A percentile compares a stretch with the other conserved stretches of the same genome.
Conservation (phyloP, 1,140 invertebrate genomes). For the Leptinotarsa undecemlineata region DNA sequence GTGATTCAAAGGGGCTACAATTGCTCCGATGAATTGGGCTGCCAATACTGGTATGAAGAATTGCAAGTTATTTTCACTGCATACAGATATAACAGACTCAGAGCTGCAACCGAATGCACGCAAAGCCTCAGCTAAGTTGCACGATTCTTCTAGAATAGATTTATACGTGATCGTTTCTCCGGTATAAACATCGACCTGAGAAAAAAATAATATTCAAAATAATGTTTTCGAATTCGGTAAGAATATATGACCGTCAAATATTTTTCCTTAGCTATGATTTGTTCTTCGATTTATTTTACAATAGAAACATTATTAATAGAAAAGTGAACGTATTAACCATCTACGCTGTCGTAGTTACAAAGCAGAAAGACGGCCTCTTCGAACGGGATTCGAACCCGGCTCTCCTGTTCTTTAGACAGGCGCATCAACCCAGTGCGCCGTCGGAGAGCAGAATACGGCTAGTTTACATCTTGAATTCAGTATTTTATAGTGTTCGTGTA, state of each 20-base stretch:
- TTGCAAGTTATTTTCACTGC: constrained; percentile 62
- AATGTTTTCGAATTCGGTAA: neutral
- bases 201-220: constrained; percentile 10
- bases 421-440: too few species aligned
- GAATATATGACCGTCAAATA: neutral
- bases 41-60: constrained; percentile 58
- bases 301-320: neutral
- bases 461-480: too few species aligned
- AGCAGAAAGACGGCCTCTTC: too few species aligned
- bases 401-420: too few species aligned
- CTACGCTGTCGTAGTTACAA: too few species aligned
- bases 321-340: neutral
- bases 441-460: too few species aligned
- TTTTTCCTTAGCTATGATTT: neutral
- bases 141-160: constrained; percentile 30
- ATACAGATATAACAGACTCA: constrained; percentile 56
- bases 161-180: constrained; percentile 29
- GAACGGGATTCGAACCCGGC: too few species aligned
- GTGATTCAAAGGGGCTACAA: constrained; percentile 61
- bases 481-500: too few species aligned
- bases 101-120: constrained; percentile 28
- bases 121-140: constrained; percentile 34
- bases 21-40: constrained; percentile 59
- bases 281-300: neutral
- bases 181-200: constrained; percentile 39